phyloP scores from a whole-genome alignment of 1,140 invertebrate genomes.

The Manduca sexta region DNA sequence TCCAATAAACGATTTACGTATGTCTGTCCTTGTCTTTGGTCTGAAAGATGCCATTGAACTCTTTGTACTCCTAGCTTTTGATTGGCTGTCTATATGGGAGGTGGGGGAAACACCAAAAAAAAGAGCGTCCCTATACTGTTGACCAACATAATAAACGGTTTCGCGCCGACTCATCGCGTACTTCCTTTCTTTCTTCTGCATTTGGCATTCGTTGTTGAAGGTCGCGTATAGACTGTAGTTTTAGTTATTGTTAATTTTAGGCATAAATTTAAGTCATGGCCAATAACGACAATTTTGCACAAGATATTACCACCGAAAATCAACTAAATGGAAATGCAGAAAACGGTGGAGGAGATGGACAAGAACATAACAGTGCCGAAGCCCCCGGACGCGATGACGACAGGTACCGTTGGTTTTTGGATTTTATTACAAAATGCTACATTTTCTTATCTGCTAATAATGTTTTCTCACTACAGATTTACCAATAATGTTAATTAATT shows the following conservation, averaged over 20 bases:
- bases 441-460: background rate
- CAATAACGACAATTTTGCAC: constrained; percentile 79
- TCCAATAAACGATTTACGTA: constrained; percentile 4
- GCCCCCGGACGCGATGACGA: constrained; percentile 82
- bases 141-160: constrained; percentile 51
- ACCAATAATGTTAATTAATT: constrained; percentile 6
- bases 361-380: constrained; percentile 77
- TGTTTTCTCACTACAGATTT: background rate
- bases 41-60: constrained; percentile 53
- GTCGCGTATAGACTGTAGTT: constrained; percentile 64
- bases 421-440: too few species aligned
- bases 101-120: constrained; percentile 47
- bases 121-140: constrained; percentile 41
- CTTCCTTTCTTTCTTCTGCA: constrained; percentile 64
- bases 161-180: constrained; percentile 63
- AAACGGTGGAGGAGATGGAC: constrained; percentile 76
- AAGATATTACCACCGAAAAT: constrained; percentile 78
- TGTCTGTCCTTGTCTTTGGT: constrained; percentile 29
- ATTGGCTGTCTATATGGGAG: constrained; percentile 44
- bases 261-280: constrained; percentile 64
- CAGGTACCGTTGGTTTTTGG: constrained; percentile 73
- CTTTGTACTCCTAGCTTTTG: constrained; percentile 16
- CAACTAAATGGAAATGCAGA: constrained; percentile 75
- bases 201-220: constrained; percentile 69
- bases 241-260: constrained; percentile 65